These are phyloP conservation scores for Drosophila fulvimacula DNA, from an alignment of 2,888 invertebrate genomes.

Conservation along the genomic window DNA sequence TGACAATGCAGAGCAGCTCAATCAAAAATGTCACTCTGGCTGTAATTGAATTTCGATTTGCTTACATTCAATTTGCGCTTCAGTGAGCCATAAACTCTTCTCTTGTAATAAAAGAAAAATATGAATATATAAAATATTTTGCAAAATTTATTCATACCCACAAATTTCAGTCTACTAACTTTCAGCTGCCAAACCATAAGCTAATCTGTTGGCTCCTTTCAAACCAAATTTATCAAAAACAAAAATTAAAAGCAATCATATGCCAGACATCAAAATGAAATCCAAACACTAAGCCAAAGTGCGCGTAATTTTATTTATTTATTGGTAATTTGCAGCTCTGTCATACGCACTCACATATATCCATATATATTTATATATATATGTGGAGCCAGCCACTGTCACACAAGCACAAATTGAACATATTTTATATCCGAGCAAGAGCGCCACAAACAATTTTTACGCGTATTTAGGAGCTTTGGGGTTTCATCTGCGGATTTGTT, in stretches of 20 bases:
- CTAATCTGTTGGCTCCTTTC: neutral
- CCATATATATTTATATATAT: slow-evolving; percentile 13
- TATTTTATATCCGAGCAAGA: slow-evolving; percentile 39
- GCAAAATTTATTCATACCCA: slow-evolving; percentile 10
- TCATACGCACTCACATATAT: slow-evolving; percentile 48
- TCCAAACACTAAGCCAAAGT: slow-evolving; percentile 73
- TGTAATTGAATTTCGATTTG: neutral
- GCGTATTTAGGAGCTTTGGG: slow-evolving; percentile 72
- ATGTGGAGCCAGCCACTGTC: slow-evolving; percentile 12
- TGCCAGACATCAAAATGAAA: slow-evolving; percentile 71
- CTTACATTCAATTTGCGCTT: neutral
- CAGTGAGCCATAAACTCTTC: neutral
- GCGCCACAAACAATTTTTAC: slow-evolving; percentile 70
- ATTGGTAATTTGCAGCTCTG: slow-evolving; percentile 78
- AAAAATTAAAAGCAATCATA: slow-evolving; percentile 67
- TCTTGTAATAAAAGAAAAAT: neutral
- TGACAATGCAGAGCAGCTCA: neutral
- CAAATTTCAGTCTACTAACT: neutral
- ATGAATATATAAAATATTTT: neutral
- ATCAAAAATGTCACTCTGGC: neutral
- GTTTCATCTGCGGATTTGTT: slow-evolving; percentile 44
- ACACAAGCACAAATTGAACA: slow-evolving; percentile 20
- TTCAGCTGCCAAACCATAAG: slow-evolving; percentile 9
- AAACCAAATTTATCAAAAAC: slow-evolving; percentile 11
- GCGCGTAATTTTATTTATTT: slow-evolving; percentile 78